A percentile compares a stretch with the other conserved stretches of the same genome.
phyloP scores from a whole-genome alignment of 2,797 vertebrate genomes.

The Ispidina lecontei region DNA sequence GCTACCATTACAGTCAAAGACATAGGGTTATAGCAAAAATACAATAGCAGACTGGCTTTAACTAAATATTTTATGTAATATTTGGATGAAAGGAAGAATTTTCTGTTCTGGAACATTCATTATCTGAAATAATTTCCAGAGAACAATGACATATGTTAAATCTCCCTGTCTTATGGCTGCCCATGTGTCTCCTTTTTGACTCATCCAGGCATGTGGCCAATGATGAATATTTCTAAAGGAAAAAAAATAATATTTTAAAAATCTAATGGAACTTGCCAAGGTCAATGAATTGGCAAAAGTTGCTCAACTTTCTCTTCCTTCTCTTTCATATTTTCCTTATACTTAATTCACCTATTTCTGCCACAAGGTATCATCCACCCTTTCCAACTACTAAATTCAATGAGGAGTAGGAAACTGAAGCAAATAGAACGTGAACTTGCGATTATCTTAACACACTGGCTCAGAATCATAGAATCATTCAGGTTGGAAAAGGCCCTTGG shows the following conservation, averaged over 20 bases:
- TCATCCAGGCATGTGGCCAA: conserved; percentile 11
- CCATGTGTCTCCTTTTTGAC: conserved; percentile 34
- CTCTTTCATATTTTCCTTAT: neutral
- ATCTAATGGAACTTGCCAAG: neutral
- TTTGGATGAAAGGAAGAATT: conserved; percentile 4
- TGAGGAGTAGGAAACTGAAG: neutral
- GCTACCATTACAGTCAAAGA: neutral
- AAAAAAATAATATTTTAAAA: neutral
- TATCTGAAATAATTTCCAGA: conserved; percentile 9
- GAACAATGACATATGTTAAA: conserved; percentile 34
- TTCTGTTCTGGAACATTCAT: conserved; percentile 16
- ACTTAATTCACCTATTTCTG: neutral
- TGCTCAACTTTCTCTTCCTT: neutral
- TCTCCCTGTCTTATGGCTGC: neutral
- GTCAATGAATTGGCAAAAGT: neutral
- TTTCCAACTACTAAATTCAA: neutral
- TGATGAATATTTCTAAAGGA: conserved; percentile 3
- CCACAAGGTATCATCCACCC: neutral
- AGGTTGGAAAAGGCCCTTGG: no score
- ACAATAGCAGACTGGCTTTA: neutral
- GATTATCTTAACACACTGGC: rapidly evolving
- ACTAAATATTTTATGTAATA: conserved; percentile 39
- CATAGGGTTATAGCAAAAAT: neutral
- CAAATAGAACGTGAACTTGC: neutral
- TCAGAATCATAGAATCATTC: no score